Base-by-base conservation (phyloP, 1,140 invertebrate genomes). In the Lethrus apterus region DNA sequence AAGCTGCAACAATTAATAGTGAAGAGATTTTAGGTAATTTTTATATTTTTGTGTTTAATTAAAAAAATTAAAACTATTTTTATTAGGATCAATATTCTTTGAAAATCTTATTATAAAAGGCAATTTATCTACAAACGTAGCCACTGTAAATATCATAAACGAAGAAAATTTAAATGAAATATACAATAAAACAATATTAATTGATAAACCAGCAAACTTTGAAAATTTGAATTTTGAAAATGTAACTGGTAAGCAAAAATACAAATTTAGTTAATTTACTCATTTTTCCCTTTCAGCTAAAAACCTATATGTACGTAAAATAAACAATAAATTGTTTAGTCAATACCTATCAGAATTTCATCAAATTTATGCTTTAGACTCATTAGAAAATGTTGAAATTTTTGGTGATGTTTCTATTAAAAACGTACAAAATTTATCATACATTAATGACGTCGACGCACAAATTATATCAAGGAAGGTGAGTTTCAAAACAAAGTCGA, bases 361-460 rank as follows among this genome's bases (percentile, higher is more conserved):
- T 29, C 15, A 54, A 4, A 42, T 62, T 30, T 19, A 50, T 3
- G 18, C 32, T 8, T 32, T 30, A 7, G 35, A 45, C 13, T 10
- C 40, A 20, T 11, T 59, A 19, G 42, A 52, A 33, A 48, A 31
- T 21, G 14, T 62, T 18, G 45, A 46, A 23, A 43, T 62, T 10
- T 54, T 46, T 8, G 57, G 57, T 30, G 56, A 59, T 45, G 34
- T 57, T 19, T 54, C 42, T 18, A 44, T 61, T 8, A 42, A 41
- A 15, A 54, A 56, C 38, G 30, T 55, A 10, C 5, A 41, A 11
- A 47, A 55, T 40, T 29, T 64, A 3, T 48, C 44, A n/a, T 54
- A 42, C 31, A 57, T 64, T 26, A 61, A 64, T 44, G 43, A 41
- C 14, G 38, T 55, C 9, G 33, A 57, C 32, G 48, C 55, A 31